Percentiles rank a stretch among this genome's conserved stretches.
Conservation (phyloP, 2,113 vertebrate species). For the Seriola aureovittata region DNA sequence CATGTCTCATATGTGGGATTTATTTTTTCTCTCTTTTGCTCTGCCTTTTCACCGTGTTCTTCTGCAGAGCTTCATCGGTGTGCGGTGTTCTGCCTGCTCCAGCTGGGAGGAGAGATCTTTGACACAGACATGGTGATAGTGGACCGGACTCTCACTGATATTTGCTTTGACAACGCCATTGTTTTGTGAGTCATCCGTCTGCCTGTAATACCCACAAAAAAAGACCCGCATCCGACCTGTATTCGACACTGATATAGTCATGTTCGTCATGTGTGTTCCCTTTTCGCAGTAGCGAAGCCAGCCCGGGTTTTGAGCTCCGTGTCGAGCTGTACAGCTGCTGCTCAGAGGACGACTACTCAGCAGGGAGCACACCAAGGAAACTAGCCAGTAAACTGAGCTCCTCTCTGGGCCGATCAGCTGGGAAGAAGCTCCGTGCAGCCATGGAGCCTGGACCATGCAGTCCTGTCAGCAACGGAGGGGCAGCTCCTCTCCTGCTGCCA, state of each 20-base stretch:
- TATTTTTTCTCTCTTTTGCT: not conserved
- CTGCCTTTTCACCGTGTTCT: constrained; percentile 4
- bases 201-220: not conserved
- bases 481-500: constrained; percentile 87
- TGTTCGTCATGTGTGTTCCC: not conserved
- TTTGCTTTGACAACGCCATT: constrained; percentile 92
- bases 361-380: constrained; percentile 88
- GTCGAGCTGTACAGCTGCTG: constrained; percentile 93
- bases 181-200: constrained; percentile 88
- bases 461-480: constrained; percentile 84
- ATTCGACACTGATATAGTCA: not conserved
- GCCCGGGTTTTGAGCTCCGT: constrained; percentile 90
- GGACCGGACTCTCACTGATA: constrained; percentile 94
- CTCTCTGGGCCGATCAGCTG: constrained; percentile 90
- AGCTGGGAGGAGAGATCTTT: constrained; percentile 92
- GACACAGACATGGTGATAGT: constrained; percentile 96
- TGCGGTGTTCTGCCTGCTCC: constrained; percentile 94
- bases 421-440: constrained; percentile 88
- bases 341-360: constrained; percentile 89
- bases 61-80: constrained; percentile 91
- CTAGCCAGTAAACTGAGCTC: constrained; percentile 94
- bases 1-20: not conserved
- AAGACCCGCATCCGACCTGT: no score
- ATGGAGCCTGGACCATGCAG: constrained; percentile 87
- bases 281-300: constrained; percentile 83